phyloP scores from a whole-genome alignment of 64 coral and sea anemone species.

The Anthopleura sola region DNA sequence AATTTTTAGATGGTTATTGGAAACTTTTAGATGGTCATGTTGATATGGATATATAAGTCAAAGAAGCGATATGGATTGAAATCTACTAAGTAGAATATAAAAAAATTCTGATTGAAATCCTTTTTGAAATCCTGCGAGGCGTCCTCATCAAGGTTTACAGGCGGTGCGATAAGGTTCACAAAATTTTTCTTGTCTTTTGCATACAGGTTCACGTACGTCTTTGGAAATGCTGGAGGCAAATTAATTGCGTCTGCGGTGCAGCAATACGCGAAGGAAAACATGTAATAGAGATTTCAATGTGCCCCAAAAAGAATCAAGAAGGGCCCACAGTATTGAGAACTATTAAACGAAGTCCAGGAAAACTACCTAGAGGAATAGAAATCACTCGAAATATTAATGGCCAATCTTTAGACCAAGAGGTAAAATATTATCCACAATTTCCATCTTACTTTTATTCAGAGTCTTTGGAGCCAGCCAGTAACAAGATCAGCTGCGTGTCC shows the following conservation, averaged over 20 bases:
- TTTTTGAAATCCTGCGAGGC: neutral
- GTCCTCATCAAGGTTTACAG: neutral
- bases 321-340: neutral
- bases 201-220: neutral
- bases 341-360: neutral
- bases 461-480: too few species aligned
- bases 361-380: neutral
- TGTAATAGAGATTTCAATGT: neutral
- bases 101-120: neutral
- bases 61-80: too few species aligned
- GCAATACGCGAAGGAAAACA: neutral
- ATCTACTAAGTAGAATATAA: neutral
- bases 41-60: too few species aligned
- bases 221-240: neutral
- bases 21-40: too few species aligned
- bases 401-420: conserved; percentile 3
- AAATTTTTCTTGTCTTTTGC: neutral
- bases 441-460: too few species aligned
- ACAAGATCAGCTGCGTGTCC: too few species aligned
- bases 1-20: too few species aligned
- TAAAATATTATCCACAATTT: neutral
- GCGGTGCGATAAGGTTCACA: neutral
- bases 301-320: neutral
- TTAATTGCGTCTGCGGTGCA: neutral
- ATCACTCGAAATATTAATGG: neutral